phyloP scores from a whole-genome alignment of 2,113 vertebrate genomes.

The Thinocorus orbignyianus region DNA sequence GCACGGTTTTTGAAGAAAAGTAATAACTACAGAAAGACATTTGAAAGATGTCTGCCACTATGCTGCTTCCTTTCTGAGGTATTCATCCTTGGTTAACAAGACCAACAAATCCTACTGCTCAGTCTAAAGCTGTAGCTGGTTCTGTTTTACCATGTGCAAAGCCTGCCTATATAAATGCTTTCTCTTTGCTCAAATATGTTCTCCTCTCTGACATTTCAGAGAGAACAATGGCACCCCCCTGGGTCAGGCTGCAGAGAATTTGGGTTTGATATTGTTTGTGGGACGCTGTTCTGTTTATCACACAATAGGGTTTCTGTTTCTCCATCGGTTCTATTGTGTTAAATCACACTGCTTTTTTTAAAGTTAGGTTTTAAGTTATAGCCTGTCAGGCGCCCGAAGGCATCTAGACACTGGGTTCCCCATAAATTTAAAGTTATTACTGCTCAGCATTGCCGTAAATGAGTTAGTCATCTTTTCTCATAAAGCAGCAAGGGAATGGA shows the following conservation, averaged over 20 bases:
- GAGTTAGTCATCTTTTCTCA: constrained; percentile 51
- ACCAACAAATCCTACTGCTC: not conserved
- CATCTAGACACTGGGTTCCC: constrained; percentile 21
- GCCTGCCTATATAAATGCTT: not conserved
- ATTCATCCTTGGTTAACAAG: not conserved
- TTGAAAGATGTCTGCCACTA: not conserved
- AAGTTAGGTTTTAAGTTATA: not conserved
- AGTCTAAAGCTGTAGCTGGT: not conserved
- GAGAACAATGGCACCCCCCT: constrained; percentile 10
- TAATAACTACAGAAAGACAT: not conserved
- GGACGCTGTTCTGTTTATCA: not conserved
- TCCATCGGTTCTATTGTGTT: not conserved
- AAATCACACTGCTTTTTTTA: not conserved
- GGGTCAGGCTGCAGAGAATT: not conserved
- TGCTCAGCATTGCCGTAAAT: not conserved
- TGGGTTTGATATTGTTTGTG: constrained; percentile 12
- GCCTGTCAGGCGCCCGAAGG: not conserved
- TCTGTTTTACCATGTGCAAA: not conserved
- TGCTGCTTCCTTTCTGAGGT: not conserved
- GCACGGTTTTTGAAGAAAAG: not conserved
- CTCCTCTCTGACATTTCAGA: not conserved
- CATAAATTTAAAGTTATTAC: constrained; percentile 24
- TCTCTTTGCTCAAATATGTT: not conserved
- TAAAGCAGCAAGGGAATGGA: not conserved
- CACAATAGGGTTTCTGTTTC: not conserved